Percentiles rank a stretch among this genome's conserved stretches.
Conservation (phyloP, 2,888 invertebrate genomes). For the Syrphus vitripennis region DNA sequence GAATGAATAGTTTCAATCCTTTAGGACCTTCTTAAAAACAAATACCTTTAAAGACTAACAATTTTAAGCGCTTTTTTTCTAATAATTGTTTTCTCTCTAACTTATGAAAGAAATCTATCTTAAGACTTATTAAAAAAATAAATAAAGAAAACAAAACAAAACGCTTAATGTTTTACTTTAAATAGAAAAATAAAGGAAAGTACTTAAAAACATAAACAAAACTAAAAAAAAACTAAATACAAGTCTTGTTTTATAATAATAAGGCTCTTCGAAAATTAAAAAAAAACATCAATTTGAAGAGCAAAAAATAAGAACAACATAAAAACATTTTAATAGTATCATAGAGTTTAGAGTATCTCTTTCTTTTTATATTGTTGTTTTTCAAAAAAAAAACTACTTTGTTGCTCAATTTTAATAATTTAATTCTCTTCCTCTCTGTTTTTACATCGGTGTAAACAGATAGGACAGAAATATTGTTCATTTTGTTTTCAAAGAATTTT, state of each 20-base stretch:
- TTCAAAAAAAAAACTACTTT: constrained; percentile 34
- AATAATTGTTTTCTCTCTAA: background rate
- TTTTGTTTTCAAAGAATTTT: constrained; percentile 4
- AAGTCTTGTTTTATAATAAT: constrained; percentile 62
- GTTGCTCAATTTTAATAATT: constrained; percentile 40
- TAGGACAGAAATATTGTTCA: constrained; percentile 37
- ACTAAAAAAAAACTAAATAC: constrained; percentile 46
- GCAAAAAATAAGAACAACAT: constrained; percentile 39
- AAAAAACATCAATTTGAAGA: constrained; percentile 29
- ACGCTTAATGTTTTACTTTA: background rate
- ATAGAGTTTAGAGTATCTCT: background rate
- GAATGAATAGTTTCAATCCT: background rate
- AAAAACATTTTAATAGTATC: constrained; percentile 11
- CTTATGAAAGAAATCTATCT: background rate
- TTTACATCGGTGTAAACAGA: background rate
- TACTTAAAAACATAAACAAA: constrained; percentile 37
- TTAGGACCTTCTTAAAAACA: background rate
- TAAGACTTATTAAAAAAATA: background rate
- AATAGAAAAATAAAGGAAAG: background rate
- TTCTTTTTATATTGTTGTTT: background rate
- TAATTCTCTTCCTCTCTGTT: constrained; percentile 42
- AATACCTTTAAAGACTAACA: background rate
- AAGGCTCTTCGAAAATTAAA: constrained; percentile 48
- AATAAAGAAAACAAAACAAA: background rate
- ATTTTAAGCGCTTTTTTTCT: background rate